Percentiles rank a stretch among this genome's conserved stretches.
Conservation (phyloP, 2,888 invertebrate genomes). For the Pammene aurita region DNA sequence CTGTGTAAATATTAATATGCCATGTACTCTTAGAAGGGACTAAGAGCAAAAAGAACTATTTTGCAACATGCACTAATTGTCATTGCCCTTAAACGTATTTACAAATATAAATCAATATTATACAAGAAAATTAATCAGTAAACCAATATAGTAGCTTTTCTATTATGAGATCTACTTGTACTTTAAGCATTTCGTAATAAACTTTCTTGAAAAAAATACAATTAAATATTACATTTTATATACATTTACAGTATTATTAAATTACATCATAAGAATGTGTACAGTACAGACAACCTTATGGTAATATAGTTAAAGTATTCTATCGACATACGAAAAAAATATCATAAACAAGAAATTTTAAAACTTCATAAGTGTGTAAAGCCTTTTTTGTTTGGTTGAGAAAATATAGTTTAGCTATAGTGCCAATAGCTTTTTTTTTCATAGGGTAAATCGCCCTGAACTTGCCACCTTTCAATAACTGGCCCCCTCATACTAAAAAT, state of each 20-base stretch:
- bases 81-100: not conserved
- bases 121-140: slow-evolving; percentile 19
- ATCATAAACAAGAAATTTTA: too few species aligned
- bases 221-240: slow-evolving; percentile 44
- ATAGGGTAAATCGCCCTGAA: too few species aligned
- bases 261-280: slow-evolving; percentile 53
- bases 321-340: not conserved
- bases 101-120: slow-evolving; percentile 1
- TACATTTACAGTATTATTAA: slow-evolving; percentile 51
- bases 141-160: slow-evolving; percentile 44
- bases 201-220: slow-evolving; percentile 44
- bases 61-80: not conserved
- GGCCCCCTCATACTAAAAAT: too few species aligned
- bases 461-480: too few species aligned
- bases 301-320: slow-evolving; percentile 1
- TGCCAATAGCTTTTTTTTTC: too few species aligned
- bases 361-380: too few species aligned
- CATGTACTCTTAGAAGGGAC: not conserved
- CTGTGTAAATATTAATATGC: not conserved
- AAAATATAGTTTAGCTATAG: too few species aligned
- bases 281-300: slow-evolving; percentile 14
- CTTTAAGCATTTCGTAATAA: slow-evolving; percentile 48
- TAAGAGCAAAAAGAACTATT: not conserved
- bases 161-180: slow-evolving; percentile 63
- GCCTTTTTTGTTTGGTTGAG: too few species aligned